A percentile compares a stretch with the other conserved stretches of the same genome.
These are phyloP conservation scores for Eristalis tenax DNA, from an alignment of 2,888 invertebrate genomes.

Conservation along the genomic window DNA sequence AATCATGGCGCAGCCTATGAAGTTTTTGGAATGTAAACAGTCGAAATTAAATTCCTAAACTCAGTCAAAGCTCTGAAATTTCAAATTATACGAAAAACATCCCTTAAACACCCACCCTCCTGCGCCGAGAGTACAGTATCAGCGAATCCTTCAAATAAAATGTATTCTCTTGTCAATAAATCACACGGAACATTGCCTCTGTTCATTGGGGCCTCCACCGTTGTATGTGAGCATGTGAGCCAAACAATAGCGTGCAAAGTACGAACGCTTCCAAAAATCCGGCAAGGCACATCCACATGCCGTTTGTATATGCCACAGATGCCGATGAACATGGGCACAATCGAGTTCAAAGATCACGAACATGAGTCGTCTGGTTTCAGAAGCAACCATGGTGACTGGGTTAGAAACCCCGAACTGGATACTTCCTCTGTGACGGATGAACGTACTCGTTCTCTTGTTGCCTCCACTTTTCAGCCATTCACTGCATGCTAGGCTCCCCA, in stretches of 20 bases:
- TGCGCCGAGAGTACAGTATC: not conserved
- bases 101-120: not conserved
- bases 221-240: constrained; percentile 1
- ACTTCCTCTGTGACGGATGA: constrained; percentile 33
- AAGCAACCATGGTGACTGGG: not conserved
- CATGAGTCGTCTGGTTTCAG: constrained; percentile 21
- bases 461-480: not conserved
- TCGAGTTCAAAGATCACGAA: constrained; percentile 18
- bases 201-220: constrained; percentile 30
- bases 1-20: no score
- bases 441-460: not conserved
- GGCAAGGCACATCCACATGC: not conserved
- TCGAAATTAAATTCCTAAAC: not conserved
- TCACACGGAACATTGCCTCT: constrained; percentile 43
- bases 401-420: not conserved
- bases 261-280: constrained; percentile 23
- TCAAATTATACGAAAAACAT: not conserved
- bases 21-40: no score
- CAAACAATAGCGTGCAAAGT: not conserved
- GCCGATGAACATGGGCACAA: constrained; percentile 26
- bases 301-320: constrained; percentile 11
- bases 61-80: not conserved
- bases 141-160: constrained; percentile 8
- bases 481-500: not conserved
- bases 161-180: constrained; percentile 52